A percentile compares a stretch with the other conserved stretches of the same genome.
Evolutionary conservation across 2,888 invertebrate genomes (phyloP).

Genomic region (Andricus curvator): DNA sequence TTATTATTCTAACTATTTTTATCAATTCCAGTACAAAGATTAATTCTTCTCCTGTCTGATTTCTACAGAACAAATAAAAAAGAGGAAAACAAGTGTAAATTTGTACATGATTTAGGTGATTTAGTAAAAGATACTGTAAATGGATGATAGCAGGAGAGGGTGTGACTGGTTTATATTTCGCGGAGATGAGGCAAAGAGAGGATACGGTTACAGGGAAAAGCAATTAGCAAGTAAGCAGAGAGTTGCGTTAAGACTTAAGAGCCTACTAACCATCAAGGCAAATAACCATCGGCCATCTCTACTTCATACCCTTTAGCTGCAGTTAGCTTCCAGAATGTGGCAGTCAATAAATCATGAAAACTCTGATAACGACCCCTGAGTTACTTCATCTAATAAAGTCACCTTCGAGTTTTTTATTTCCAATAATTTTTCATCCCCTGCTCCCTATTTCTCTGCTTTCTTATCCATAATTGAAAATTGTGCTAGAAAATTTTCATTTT

Average conservation of each 20-base stretch:
- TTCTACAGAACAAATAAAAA: too few species aligned
- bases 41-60: background rate
- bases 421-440: background rate
- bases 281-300: constrained; percentile 15
- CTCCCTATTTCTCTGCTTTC: background rate
- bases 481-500: too few species aligned
- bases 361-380: background rate
- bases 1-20: too few species aligned
- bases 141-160: background rate
- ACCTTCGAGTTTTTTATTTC: background rate
- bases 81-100: too few species aligned
- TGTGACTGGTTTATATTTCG: constrained; percentile 10
- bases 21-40: background rate
- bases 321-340: background rate
- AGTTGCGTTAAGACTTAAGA: constrained; percentile 30
- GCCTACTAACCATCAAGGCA: constrained; percentile 32
- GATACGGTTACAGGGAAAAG: constrained; percentile 34
- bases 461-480: background rate
- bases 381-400: background rate
- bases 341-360: background rate
- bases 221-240: constrained; percentile 37
- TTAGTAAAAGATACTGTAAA: constrained; percentile 18
- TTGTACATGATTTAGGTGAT: too few species aligned
- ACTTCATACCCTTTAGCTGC: background rate
- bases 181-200: constrained; percentile 12